Conservation (phyloP, 2,113 vertebrate genomes). For the Chaetura pelagica region DNA sequence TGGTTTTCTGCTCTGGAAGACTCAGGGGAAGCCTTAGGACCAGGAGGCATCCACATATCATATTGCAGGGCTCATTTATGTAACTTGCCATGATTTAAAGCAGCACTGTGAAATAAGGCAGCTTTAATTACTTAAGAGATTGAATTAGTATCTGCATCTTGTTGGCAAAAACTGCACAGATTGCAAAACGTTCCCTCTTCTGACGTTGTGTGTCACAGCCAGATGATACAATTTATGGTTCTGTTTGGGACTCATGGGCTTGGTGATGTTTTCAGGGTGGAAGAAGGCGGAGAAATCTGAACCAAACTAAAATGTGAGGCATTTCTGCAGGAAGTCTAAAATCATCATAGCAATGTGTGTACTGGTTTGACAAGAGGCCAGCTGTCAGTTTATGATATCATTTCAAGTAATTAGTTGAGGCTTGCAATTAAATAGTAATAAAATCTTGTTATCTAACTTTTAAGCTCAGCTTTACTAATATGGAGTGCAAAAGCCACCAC, state of each 20-base stretch:
- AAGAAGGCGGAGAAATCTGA: background rate
- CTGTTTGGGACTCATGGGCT: background rate
- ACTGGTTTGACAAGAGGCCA: background rate
- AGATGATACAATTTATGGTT: background rate
- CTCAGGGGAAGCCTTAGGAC: background rate
- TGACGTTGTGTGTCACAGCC: rapidly evolving
- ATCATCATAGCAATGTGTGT: rapidly evolving
- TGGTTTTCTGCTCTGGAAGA: background rate
- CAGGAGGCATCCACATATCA: background rate
- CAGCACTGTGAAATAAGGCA: background rate
- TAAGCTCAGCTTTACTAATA: background rate
- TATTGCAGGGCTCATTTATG: background rate
- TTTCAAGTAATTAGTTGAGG: background rate
- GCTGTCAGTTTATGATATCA: background rate
- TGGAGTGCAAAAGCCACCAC: rapidly evolving
- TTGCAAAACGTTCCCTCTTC: background rate
- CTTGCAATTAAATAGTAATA: background rate
- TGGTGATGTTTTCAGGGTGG: background rate
- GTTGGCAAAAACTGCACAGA: rapidly evolving
- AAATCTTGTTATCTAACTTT: background rate
- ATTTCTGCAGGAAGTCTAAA: background rate
- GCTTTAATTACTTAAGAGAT: background rate
- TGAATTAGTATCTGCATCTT: rapidly evolving
- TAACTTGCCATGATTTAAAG: background rate
- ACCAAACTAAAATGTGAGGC: background rate